Percentiles rank a stretch among this genome's conserved stretches.
phyloP scores from a whole-genome alignment of 2,113 vertebrate genomes.

The Seriola rivoliana region DNA sequence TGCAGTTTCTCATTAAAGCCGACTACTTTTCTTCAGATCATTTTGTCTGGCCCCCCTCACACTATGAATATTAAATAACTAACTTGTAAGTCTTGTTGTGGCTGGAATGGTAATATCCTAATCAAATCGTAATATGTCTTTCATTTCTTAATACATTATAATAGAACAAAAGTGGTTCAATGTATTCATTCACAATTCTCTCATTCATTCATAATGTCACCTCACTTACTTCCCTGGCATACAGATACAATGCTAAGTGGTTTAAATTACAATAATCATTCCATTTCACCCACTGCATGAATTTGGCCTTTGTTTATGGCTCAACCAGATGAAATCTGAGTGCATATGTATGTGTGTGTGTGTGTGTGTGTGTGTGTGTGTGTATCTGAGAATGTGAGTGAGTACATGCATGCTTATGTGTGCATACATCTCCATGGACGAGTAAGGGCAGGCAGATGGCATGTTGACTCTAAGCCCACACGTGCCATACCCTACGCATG shows the following conservation, averaged over 20 bases:
- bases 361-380: conserved; percentile 24
- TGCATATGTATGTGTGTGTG: conserved; percentile 13
- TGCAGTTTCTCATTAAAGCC: conserved; percentile 42
- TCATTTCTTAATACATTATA: conserved; percentile 38
- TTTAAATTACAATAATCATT: conserved; percentile 72
- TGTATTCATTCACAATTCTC: conserved; percentile 49
- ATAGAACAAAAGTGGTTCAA: conserved; percentile 24
- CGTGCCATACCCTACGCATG: conserved; percentile 63
- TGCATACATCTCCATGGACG: conserved; percentile 58
- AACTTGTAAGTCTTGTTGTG: conserved; percentile 18
- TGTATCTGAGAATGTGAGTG: conserved; percentile 18
- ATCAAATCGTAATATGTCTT: conserved; percentile 30
- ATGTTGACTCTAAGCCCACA: conserved; percentile 75
- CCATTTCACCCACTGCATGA: conserved; percentile 53
- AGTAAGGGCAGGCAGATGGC: conserved; percentile 73
- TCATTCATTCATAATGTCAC: conserved; percentile 53
- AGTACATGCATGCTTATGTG: conserved; percentile 44
- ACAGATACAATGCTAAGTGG: conserved; percentile 39
- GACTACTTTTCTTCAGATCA: conserved; percentile 26
- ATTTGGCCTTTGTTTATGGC: conserved; percentile 71
- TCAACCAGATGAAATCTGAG: conserved; percentile 58
- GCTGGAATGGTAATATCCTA: conserved; percentile 42
- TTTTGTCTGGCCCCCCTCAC: conserved; percentile 17
- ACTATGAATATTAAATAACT: conserved; percentile 50
- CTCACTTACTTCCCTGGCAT: conserved; percentile 15